Conservation (phyloP, 2,113 vertebrate species). For the Casuarius casuarius region DNA sequence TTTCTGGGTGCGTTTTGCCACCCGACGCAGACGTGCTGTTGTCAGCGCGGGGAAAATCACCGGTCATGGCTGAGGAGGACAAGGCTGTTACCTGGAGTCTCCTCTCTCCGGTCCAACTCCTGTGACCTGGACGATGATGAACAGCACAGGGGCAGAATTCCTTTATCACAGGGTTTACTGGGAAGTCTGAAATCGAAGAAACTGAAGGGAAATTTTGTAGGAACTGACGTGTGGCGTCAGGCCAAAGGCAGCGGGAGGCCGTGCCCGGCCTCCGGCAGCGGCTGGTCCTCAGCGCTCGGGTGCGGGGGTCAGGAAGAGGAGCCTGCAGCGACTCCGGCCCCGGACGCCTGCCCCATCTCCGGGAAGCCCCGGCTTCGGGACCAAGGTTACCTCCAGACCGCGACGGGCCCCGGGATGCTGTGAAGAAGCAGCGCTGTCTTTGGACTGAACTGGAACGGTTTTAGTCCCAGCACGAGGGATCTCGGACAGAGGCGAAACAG, state of each 20-base stretch:
- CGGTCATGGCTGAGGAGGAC: too few relatives aligned
- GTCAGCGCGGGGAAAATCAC: neutral
- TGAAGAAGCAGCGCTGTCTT: neutral
- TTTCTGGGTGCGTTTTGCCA: neutral
- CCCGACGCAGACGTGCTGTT: neutral
- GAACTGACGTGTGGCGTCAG: too few relatives aligned
- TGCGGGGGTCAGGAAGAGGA: too few relatives aligned
- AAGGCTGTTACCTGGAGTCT: neutral
- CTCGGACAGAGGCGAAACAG: too few relatives aligned
- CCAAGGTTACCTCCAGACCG: too few relatives aligned
- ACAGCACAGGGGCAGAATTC: too few relatives aligned
- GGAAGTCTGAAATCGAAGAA: too few relatives aligned
- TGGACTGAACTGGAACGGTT: neutral
- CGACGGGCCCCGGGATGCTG: rapidly evolving
- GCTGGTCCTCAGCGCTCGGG: neutral
- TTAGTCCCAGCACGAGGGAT: neutral
- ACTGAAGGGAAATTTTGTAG: too few relatives aligned
- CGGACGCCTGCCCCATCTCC: neutral
- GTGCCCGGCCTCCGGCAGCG: neutral
- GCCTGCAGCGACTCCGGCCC: too few relatives aligned
- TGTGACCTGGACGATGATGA: neutral
- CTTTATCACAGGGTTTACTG: too few relatives aligned
- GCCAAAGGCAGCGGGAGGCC: too few relatives aligned
- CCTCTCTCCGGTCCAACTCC: rapidly evolving
- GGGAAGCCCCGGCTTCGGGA: too few relatives aligned